Evolutionary conservation across 2,888 invertebrate species (phyloP).

Genomic region (Dynastes hyllus): DNA sequence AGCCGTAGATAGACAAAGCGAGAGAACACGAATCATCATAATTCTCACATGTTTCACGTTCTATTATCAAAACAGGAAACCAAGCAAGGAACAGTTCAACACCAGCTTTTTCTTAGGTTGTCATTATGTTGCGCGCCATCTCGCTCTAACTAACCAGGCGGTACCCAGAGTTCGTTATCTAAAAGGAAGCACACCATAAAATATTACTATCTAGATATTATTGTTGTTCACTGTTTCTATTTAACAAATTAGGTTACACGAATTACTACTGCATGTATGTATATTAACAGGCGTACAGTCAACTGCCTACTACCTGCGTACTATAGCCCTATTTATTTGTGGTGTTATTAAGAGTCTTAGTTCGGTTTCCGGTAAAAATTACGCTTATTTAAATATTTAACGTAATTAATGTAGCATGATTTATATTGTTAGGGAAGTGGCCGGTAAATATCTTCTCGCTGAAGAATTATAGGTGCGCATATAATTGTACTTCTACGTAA

Average conservation of each 20-base stretch:
- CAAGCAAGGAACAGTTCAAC: constrained; percentile 46
- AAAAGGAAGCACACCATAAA: constrained; percentile 56
- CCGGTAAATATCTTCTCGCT: constrained; percentile 42
- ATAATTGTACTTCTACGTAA: constrained; percentile 20
- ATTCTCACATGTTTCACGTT: constrained; percentile 45
- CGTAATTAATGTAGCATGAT: constrained; percentile 48
- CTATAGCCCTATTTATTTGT: constrained; percentile 38
- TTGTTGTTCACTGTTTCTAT: constrained; percentile 45
- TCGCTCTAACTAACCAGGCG: constrained; percentile 15
- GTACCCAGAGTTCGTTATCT: constrained; percentile 47
- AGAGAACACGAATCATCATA: constrained; percentile 38
- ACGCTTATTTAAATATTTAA: constrained; percentile 50
- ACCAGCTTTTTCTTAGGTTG: constrained; percentile 37
- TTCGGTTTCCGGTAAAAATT: constrained; percentile 48
- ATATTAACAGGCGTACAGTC: constrained; percentile 25
- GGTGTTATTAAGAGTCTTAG: constrained; percentile 43
- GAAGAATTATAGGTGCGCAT: constrained; percentile 31
- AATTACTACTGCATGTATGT: constrained; percentile 24
- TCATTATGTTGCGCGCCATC: constrained; percentile 30
- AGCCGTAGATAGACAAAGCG: constrained; percentile 27
- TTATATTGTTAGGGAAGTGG: constrained; percentile 44
- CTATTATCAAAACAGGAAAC: constrained; percentile 44
- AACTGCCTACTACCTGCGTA: constrained; percentile 16
- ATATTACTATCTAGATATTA: constrained; percentile 54
- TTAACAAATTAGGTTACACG: constrained; percentile 47